Evolutionary conservation across 2,113 vertebrate species (phyloP).

Genomic region (Eudyptes chrysolophus): DNA sequence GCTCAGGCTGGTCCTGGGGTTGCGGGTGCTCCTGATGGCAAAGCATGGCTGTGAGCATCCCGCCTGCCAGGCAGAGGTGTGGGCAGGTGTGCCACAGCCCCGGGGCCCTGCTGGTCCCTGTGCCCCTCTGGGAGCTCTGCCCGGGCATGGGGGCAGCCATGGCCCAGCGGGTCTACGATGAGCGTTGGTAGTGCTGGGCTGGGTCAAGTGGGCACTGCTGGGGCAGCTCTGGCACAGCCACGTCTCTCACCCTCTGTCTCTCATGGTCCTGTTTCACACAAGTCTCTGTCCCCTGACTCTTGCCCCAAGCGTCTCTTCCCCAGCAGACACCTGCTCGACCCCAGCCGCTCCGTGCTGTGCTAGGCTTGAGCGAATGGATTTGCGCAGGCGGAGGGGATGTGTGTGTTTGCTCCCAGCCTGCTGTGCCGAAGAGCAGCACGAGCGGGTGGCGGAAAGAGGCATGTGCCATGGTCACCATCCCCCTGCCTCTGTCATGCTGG

Average conservation of each 20-base stretch:
- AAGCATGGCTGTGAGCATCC: fast-evolving
- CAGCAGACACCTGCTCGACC: background rate
- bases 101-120: background rate
- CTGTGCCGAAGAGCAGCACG: fast-evolving
- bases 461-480: fast-evolving
- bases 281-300: background rate
- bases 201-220: background rate
- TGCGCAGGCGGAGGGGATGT: background rate
- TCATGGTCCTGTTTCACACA: fast-evolving
- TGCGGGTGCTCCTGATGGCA: background rate
- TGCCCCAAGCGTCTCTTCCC: background rate
- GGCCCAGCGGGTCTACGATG: fast-evolving
- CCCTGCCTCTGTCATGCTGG: background rate
- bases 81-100: background rate
- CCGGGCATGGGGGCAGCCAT: fast-evolving
- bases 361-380: too few relatives aligned
- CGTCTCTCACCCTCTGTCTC: fast-evolving
- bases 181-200: too few relatives aligned
- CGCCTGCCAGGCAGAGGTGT: too few relatives aligned
- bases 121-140: background rate
- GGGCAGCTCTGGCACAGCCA: background rate
- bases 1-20: background rate
- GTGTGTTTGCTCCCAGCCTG: background rate
- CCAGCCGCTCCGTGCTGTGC: fast-evolving
- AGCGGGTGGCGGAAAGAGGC: fast-evolving